Conservation (phyloP, 1,140 invertebrate genomes). For the Brachionus asplanchnoidis region DNA sequence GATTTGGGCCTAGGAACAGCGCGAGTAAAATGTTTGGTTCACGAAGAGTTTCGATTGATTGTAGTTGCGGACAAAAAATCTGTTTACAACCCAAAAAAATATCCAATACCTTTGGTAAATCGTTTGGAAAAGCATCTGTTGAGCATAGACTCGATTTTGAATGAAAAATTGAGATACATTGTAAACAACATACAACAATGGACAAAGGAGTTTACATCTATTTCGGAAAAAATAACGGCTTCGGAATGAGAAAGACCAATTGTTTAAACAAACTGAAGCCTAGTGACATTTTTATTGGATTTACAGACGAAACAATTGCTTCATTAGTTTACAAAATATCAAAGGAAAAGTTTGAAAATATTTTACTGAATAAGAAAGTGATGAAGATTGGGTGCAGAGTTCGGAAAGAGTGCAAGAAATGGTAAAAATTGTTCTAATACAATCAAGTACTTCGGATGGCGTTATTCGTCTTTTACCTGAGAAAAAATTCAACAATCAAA, state of each 20-base stretch:
- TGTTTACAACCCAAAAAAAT: constrained; percentile 48
- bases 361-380: neutral
- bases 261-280: neutral
- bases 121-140: constrained; percentile 53
- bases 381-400: neutral
- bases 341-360: neutral
- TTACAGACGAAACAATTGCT: constrained; percentile 49
- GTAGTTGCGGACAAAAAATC: constrained; percentile 52
- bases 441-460: constrained; percentile 42
- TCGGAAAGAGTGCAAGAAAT: constrained; percentile 17
- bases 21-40: constrained; percentile 52
- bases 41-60: constrained; percentile 51
- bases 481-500: neutral
- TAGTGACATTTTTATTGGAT: constrained; percentile 44
- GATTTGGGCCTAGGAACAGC: constrained; percentile 54
- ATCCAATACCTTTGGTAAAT: constrained; percentile 54
- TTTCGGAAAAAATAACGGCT: neutral
- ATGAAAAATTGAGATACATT: constrained; percentile 45
- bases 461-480: neutral
- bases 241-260: neutral
- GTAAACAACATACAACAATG: constrained; percentile 46
- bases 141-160: constrained; percentile 47
- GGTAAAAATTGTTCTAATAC: constrained; percentile 48
- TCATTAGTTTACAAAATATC: constrained; percentile 47
- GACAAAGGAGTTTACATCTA: constrained; percentile 45